A percentile compares a stretch with the other conserved stretches of the same genome.
phyloP scores from a whole-genome alignment of 2,797 vertebrate genomes.

The Denticeps clupeoides region DNA sequence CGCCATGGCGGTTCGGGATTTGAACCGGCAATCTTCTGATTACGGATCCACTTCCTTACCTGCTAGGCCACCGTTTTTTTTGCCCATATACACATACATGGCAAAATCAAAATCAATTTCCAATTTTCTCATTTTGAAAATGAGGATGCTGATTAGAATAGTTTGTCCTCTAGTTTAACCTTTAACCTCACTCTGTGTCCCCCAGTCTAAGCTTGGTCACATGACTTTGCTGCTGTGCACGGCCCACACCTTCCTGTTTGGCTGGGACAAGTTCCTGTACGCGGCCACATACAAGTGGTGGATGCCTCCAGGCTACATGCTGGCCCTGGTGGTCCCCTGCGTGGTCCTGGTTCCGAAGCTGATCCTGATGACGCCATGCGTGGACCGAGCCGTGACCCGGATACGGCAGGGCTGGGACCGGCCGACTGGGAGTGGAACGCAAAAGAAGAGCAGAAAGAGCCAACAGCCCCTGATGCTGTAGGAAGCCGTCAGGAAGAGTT shows the following conservation, averaged over 20 bases:
- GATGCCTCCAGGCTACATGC: conserved; percentile 64
- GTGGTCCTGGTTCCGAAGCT: conserved; percentile 69
- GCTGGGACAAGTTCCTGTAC: conserved; percentile 66
- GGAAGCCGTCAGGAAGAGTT: no score
- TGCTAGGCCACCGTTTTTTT: no score
- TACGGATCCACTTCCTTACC: no score
- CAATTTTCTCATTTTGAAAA: conserved; percentile 20
- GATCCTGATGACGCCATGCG: conserved; percentile 73
- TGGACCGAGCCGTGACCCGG: conserved; percentile 62
- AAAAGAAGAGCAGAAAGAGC: not conserved
- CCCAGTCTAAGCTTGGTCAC: conserved; percentile 31
- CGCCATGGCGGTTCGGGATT: no score
- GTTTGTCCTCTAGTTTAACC: not conserved
- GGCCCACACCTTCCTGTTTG: conserved; percentile 66
- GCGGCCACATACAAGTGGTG: conserved; percentile 60
- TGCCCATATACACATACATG: no score
- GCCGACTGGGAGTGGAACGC: conserved; percentile 22
- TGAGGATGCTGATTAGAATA: conserved; percentile 11
- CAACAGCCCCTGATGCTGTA: conserved; percentile 35
- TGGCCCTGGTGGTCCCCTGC: conserved; percentile 71
- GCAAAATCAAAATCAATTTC: conserved; percentile 5
- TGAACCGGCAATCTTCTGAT: no score
- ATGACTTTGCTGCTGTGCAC: conserved; percentile 76
- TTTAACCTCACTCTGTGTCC: not conserved
- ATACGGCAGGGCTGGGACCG: conserved; percentile 86